Base-by-base conservation (phyloP, 2,888 invertebrate species). In the Oscheius sp. region DNA sequence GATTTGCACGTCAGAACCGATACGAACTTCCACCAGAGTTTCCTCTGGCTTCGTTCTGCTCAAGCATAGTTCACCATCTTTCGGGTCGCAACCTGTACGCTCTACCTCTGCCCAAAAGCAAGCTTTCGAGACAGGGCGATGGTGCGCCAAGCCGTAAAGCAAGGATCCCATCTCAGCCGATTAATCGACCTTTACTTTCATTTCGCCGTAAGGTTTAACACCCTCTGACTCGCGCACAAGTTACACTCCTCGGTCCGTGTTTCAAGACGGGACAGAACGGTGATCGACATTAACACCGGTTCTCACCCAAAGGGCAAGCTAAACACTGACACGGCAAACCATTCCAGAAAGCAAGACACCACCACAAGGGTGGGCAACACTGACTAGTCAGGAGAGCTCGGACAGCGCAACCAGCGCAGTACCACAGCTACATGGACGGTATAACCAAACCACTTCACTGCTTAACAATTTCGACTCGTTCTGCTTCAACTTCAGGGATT, bases 1-100 rank as follows among this genome's bases (percentile, higher is more conserved):
- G 93, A 93, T 93, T 93, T 93, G 93, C 93, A 93, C 93, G 92
- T 93, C 93, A 93, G 93, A 93, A 92, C 91, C 92, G 92, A 92
- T 93, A 90, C 92, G 92, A 92, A 92, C 93, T 92, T 93, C 93
- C 93, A 93, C 91, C 92, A 92, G 91, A 91, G 92, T 92, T 92
- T 92, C 92, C 92, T 92, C 92, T 92, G 92, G 88, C 92, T 93
- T 93, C 92, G 90, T 92, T 92, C 93, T 92, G 91, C 91, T 92
- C 92, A 92, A 92, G 92, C 92, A 93, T 92, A 92, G 92, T 92
- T 93, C 93, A 93, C 92, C 92, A 93, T 93, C 92, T 92, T 93
- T 93, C 92, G 92, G 92, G 92, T 93, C 92, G 92, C 92, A 93
- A 91, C 92, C 91, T 91, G 91, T 92, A 91, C 91, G 92, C 93